Base-by-base conservation (phyloP, 2,113 vertebrate genomes). In the Oryzias woworae region DNA sequence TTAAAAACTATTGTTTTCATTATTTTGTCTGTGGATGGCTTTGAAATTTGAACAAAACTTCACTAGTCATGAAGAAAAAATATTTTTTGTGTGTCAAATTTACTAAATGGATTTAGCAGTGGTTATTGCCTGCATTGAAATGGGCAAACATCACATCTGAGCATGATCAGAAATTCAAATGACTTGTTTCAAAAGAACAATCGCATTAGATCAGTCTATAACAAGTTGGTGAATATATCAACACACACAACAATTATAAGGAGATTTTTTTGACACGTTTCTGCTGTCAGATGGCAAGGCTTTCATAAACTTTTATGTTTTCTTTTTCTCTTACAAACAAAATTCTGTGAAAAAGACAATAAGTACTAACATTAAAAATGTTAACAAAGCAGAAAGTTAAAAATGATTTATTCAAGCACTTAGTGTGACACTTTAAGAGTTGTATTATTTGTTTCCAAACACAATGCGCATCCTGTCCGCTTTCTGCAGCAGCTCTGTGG, bases 381-480 rank as follows among this genome's bases (percentile, higher is more conserved):
- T 69, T 65, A 72, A 75, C 65, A 80, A 80, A 70, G 77, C 8
- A 61, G 20, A 80, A 67, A 83, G 75, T 74, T 65, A 66, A 73
- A 20, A 79, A 85, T 88, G 82, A 81, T 88, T 85, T 85, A 85
- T 86, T 90, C 70, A 79, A 58, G 71, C 63, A 58, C 73, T 81
- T 66, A 61, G 62, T 54, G 59, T 42, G 6, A 61, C 67, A 78
- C 74, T 48, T 78, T 57, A 68, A 79, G 58, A 85, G 51, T 62
- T 69, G 65, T 68, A 64, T 86, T 86, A 83, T 85, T 86, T 84
- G 83, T 84, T 83, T 82, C 76, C 79, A 84, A 90, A 86, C 75
- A 84, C 77, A 80, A 59, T 48, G 66, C 69, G 59, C 20, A 72
- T 86, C 78, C 80, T 83, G 56, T 58, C 75, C 28, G 81, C 88